Evolutionary conservation across 2,888 invertebrate species (phyloP), one percentile per base, ranked within the genome.

Genomic region (Caenorhabditis drosophilae): DNA sequence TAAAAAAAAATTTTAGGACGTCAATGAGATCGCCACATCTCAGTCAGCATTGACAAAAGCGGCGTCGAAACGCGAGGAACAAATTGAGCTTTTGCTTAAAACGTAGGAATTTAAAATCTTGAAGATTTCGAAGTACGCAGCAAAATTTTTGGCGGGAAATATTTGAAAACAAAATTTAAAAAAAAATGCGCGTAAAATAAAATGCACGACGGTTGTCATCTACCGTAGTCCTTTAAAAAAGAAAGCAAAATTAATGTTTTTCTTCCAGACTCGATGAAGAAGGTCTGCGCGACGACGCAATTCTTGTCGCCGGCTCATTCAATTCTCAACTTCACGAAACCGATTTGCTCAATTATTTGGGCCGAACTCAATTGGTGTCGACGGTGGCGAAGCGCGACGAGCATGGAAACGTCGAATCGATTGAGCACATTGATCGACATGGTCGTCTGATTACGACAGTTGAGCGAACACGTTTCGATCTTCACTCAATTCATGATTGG

Each of bases 401-500:
- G 2, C 50, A 49, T 15, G 76, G 76, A 15, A 63, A 60, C 16
- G 38, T 76, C 2, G 68, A 73, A 34, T 60, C 73, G 18, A 64
- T 76, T 26, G 76, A 75, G 52, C 76, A 76, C 36, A 55, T 68
- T 7, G 76, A 76, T 50, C 45, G 75, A 26, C 73, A 76, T 38
- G 74, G 76, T 47, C 51, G 70, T 48, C 54, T 61, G 27, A 67
- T 71, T 18, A 75, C 76, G 9, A 74, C 76, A 9, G 75, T 77
- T 9, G 73, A 76, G 47, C 53, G 71, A 49, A 61, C 57, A 15
- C 68, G 75, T 20, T 77, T 77, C 52, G 77, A 76, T 49, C 53
- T 76, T 38, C 75, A 73, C 27, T 71, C 76, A 18, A 73, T 77
- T 41, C 77, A 77, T 44, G 76, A 77, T 46, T 77, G 76, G 75